Evolutionary conservation across 2,113 vertebrate genomes (phyloP).

Genomic region (Neolamprologus devosi): DNA sequence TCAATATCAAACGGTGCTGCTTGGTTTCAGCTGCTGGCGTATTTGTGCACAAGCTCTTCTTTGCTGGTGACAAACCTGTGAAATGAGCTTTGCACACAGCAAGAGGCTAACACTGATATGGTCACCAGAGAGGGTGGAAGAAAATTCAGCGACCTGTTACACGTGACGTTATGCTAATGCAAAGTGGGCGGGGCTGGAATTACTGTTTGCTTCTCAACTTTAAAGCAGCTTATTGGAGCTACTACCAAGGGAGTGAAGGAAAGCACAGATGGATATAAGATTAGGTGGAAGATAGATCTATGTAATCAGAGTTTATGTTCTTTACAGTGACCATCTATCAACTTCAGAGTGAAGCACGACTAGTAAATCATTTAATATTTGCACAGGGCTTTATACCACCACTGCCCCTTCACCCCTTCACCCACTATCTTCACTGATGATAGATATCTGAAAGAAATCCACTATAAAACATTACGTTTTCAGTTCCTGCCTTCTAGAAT

Average conservation of each 20-base stretch:
- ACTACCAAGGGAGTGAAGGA: neutral
- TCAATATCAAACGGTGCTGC: neutral
- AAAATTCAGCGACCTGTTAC: neutral
- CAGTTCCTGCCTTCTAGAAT: neutral
- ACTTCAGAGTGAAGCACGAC: neutral
- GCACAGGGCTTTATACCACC: neutral
- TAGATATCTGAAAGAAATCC: neutral
- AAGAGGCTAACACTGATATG: neutral
- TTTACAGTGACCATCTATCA: neutral
- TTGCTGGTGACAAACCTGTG: neutral
- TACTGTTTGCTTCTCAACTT: neutral
- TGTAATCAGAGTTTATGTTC: neutral
- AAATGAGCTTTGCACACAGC: neutral
- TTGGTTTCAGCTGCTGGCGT: neutral
- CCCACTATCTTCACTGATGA: neutral
- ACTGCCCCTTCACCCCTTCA: neutral
- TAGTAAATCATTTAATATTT: neutral
- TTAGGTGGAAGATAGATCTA: neutral
- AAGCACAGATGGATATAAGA: neutral
- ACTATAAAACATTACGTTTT: rapidly evolving
- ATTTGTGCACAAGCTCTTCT: neutral
- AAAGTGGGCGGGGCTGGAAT: neutral
- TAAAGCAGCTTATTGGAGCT: neutral
- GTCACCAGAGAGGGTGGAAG: neutral
- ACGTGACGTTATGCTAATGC: rapidly evolving